These are phyloP conservation scores for Andricus grossulariae DNA, from an alignment of 1,140 invertebrate species.

Conservation along the genomic window DNA sequence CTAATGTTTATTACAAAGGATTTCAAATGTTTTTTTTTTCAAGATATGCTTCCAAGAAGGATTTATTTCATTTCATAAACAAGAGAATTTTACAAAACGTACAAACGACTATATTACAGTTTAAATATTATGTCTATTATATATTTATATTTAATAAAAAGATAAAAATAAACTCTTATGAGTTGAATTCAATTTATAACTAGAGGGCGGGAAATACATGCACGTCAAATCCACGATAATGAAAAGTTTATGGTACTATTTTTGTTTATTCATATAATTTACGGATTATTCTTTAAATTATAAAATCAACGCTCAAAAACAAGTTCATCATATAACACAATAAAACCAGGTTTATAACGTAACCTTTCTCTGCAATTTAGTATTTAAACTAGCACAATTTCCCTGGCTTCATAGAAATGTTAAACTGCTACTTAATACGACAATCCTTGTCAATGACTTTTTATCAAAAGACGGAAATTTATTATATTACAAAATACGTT, in stretches of 20 bases:
- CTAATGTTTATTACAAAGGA: too few species aligned
- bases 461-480: conserved; percentile 27
- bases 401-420: conserved; percentile 6
- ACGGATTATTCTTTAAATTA: conserved; percentile 24
- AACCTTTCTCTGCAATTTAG: conserved; percentile 26
- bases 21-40: background rate
- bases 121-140: too few species aligned
- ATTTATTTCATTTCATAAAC: too few species aligned
- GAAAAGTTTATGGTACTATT: conserved; percentile 13
- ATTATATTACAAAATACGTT: conserved; percentile 28
- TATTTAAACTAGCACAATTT: conserved; percentile 1
- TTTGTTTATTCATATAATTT: conserved; percentile 29
- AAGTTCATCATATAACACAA: conserved; percentile 27
- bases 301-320: conserved; percentile 28
- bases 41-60: background rate
- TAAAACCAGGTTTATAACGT: conserved; percentile 27
- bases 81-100: too few species aligned
- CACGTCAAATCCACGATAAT: too few species aligned
- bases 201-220: too few species aligned
- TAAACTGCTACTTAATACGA: background rate
- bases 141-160: too few species aligned
- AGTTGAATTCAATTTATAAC: too few species aligned
- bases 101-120: too few species aligned
- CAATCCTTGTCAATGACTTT: conserved; percentile 1
- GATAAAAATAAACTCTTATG: too few species aligned